A percentile compares a stretch with the other conserved stretches of the same genome.
Conservation (phyloP, 2,113 vertebrate genomes). For the Centropus bengalensis region DNA sequence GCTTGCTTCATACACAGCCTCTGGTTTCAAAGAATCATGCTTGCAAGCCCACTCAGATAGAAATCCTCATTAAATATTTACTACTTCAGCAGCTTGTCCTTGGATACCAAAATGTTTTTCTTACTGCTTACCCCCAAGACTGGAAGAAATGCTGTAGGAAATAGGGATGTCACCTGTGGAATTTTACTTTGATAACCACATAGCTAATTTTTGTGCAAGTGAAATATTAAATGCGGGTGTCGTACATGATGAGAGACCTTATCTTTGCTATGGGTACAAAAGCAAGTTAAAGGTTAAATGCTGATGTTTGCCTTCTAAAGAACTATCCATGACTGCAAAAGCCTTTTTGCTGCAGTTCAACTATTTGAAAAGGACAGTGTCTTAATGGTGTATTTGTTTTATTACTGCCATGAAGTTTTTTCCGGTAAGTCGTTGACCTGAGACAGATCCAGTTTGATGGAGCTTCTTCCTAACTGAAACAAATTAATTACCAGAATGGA, state of each 20-base stretch:
- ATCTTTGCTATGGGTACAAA: neutral
- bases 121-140: neutral
- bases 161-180: neutral
- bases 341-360: neutral
- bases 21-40: slow-evolving; percentile 2
- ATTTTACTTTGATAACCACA: neutral
- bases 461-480: neutral
- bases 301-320: neutral
- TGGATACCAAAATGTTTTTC: neutral
- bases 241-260: neutral
- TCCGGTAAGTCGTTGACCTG: neutral
- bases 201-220: neutral
- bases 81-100: neutral
- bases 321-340: neutral
- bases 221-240: neutral
- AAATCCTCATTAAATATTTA: slow-evolving; percentile 52
- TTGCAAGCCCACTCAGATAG: slow-evolving; percentile 4
- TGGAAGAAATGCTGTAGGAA: neutral
- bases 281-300: neutral
- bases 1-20: neutral
- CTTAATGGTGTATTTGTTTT: neutral
- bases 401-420: neutral
- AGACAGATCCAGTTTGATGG: neutral
- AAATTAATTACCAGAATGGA: neutral
- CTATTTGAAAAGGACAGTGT: neutral